Evolutionary conservation across 2,888 invertebrate species (phyloP), one percentile per base, ranked within the genome.

Genomic region (Apamea monoglypha): DNA sequence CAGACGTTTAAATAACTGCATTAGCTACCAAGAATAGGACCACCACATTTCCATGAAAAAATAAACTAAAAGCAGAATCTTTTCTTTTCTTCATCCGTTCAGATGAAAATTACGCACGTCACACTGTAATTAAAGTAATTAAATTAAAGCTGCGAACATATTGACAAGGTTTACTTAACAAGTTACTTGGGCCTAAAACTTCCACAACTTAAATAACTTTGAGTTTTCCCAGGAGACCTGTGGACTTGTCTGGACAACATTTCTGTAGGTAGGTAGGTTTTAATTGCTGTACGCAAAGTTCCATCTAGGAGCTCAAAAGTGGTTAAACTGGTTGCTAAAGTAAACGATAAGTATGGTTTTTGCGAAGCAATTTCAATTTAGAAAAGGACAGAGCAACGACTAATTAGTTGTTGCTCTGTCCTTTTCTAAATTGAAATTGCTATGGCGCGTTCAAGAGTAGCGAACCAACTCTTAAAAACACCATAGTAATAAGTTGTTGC

Each of bases 211-310:
- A 80, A 80, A 77, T 50, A 84, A 82, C 69, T 86, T 81, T 76
- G 63, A 78, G 82, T 78, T 74, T 77, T 77, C 86, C 69, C 82
- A 56, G 3, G 67, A 71, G 80, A 67, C 53, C 70, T 71, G 74
- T 78, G 64, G 69, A 81, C 80, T 81, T 78, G 70, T 67, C 76
- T 81, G 77, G 66, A 81, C 82, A 81, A 82, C 79, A 85, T 82
- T 78, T 83, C 50, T 40, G 74, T 74, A 56, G 56, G 47, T 59
- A 56, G 32, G 16, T 53, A 59, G 32, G 72, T 74, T 82, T 85
- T 88, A 87, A 89, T 89, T 89, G 72, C 76, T 80, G 29, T 56
- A 32, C 63, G 69, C 44, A 73, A 80, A 88, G 81, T 80, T 85
- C 29, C 68, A 80, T 74, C 82, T 78, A 61, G 66, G 70, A 86